Percentiles rank a stretch among this genome's conserved stretches.
Conservation (phyloP, 2,797 vertebrate genomes). For the Agapornis canus region DNA sequence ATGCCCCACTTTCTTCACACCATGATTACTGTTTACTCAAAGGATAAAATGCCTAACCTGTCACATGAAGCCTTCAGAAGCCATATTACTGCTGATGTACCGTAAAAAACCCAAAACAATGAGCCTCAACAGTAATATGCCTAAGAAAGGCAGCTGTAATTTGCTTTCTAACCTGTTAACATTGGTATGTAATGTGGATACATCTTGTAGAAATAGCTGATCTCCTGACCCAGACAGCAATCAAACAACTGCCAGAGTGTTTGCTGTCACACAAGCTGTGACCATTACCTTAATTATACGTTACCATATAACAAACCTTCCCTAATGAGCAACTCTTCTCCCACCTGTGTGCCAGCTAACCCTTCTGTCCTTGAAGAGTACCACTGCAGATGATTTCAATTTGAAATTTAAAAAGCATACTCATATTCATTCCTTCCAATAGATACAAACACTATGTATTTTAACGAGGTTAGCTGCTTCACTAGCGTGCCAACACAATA, state of each 20-base stretch:
- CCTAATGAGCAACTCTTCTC: slow-evolving; percentile 78
- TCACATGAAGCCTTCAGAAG: slow-evolving; percentile 79
- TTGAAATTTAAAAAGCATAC: slow-evolving; percentile 57
- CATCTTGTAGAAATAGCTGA: slow-evolving; percentile 74
- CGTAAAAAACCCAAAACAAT: slow-evolving; percentile 72
- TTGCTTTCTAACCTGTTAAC: slow-evolving; percentile 79
- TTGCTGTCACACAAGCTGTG: slow-evolving; percentile 73
- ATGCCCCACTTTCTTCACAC: slow-evolving; percentile 81
- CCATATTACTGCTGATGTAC: slow-evolving; percentile 74
- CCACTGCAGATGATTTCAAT: slow-evolving; percentile 26
- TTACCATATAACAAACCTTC: slow-evolving; percentile 77
- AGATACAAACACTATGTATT: slow-evolving; percentile 35
- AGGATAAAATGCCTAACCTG: slow-evolving; percentile 83
- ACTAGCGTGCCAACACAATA: slow-evolving; percentile 70
- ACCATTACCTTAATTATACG: slow-evolving; percentile 78
- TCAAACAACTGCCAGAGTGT: slow-evolving; percentile 75
- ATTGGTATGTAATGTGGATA: slow-evolving; percentile 72
- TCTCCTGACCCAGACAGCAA: slow-evolving; percentile 77
- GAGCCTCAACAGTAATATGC: slow-evolving; percentile 56
- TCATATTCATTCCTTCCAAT: slow-evolving; percentile 47
- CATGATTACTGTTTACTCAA: slow-evolving; percentile 84
- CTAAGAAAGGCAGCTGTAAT: slow-evolving; percentile 74
- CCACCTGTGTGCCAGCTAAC: slow-evolving; percentile 50
- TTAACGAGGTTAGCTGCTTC: slow-evolving; percentile 58
- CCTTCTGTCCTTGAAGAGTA: slow-evolving; percentile 74